A percentile compares a stretch with the other conserved stretches of the same genome.
Evolutionary conservation across 2,888 invertebrate genomes (phyloP).

Genomic region (Nemoura dubitans): DNA sequence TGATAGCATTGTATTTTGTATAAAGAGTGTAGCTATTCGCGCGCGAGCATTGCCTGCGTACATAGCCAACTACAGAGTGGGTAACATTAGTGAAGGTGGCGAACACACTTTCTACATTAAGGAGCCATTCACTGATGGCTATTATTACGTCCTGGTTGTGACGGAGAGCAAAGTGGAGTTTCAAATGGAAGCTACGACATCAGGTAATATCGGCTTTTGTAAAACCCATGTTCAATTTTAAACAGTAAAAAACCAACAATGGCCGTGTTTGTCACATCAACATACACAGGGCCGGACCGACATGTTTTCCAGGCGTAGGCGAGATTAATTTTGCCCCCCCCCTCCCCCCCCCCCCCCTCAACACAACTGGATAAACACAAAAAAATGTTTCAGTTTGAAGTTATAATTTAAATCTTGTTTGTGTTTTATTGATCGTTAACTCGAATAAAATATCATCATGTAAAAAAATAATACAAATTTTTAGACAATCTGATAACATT

Average conservation of each 20-base stretch:
- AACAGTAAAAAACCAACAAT: too few species aligned
- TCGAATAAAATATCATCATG: too few species aligned
- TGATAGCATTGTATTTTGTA: slow-evolving; percentile 56
- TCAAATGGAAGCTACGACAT: slow-evolving; percentile 58
- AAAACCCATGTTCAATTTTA: too few species aligned
- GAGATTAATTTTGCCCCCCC: too few species aligned
- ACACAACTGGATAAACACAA: too few species aligned
- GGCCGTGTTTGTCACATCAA: too few species aligned
- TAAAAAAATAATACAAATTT: too few species aligned
- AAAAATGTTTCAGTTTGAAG: too few species aligned
- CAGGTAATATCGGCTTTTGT: slow-evolving; percentile 54
- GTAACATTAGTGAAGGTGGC: slow-evolving; percentile 56
- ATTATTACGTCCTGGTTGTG: slow-evolving; percentile 62
- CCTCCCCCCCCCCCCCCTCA: too few species aligned
- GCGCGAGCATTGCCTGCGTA: slow-evolving; percentile 59
- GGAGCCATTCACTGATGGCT: slow-evolving; percentile 61
- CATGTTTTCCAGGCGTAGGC: slow-evolving; percentile 48
- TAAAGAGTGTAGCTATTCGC: slow-evolving; percentile 58
- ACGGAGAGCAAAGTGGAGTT: slow-evolving; percentile 60
- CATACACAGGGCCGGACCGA: too few species aligned
- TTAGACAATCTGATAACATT: too few species aligned
- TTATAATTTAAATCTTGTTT: background rate
- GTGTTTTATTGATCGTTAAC: too few species aligned
- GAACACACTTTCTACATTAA: slow-evolving; percentile 58
- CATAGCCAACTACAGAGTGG: slow-evolving; percentile 54